A percentile compares a stretch with the other conserved stretches of the same genome.
These are phyloP conservation scores for Adelges cooleyi DNA, from an alignment of 1,140 invertebrate species.

Conservation along the genomic window DNA sequence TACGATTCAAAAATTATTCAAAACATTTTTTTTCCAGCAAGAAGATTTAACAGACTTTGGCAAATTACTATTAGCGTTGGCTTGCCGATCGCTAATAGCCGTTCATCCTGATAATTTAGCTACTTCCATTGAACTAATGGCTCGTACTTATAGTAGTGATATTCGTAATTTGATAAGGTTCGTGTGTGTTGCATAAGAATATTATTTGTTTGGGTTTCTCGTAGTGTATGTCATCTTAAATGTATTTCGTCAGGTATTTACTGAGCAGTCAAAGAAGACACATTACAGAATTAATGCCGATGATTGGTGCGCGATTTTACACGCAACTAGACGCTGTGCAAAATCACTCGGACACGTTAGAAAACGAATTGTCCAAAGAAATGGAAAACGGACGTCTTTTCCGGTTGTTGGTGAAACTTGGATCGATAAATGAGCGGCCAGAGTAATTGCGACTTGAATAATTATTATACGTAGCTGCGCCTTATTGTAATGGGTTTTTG, in stretches of 20 bases:
- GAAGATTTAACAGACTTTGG: constrained; percentile 87
- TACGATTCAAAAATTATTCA: not conserved
- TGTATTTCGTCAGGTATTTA: constrained; percentile 54
- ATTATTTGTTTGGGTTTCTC: not conserved
- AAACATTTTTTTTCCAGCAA: constrained; percentile 44
- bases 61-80: constrained; percentile 79
- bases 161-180: constrained; percentile 88
- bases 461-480: not conserved
- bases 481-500: not conserved
- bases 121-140: constrained; percentile 77
- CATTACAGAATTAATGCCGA: constrained; percentile 95
- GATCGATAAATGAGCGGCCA: constrained; percentile 83
- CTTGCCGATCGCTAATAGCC: constrained; percentile 78
- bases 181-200: constrained; percentile 37
- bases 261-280: constrained; percentile 58
- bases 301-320: constrained; percentile 89
- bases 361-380: constrained; percentile 84
- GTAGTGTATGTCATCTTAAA: not conserved
- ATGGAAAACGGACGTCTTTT: constrained; percentile 89
- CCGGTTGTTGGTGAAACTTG: constrained; percentile 79
- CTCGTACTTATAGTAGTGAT: constrained; percentile 80
- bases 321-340: constrained; percentile 86
- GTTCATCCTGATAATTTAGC: constrained; percentile 74
- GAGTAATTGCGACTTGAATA: constrained; percentile 50
- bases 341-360: constrained; percentile 71